These are phyloP conservation scores for Anseranas semipalmata DNA, from an alignment of 2,113 vertebrate genomes.

Conservation along the genomic window DNA sequence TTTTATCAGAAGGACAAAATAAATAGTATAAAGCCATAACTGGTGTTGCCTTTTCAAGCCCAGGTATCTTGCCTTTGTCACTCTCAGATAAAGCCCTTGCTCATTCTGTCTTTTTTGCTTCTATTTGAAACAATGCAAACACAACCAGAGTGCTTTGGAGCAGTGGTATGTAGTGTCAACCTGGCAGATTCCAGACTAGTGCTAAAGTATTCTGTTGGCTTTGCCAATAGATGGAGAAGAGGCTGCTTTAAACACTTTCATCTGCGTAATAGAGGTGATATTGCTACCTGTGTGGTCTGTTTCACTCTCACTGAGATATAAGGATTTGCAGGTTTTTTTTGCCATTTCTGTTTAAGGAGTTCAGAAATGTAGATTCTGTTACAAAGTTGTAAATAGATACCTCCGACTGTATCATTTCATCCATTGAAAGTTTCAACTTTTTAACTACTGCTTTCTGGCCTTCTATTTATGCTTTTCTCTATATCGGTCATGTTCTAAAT, in stretches of 20 bases:
- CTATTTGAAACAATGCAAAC: background rate
- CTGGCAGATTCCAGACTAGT: conserved; percentile 5
- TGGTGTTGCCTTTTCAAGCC: background rate
- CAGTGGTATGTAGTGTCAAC: conserved; percentile 40
- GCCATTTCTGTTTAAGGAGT: background rate
- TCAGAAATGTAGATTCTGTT: background rate
- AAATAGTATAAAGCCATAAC: background rate
- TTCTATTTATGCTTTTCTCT: background rate
- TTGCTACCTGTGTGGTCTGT: conserved; percentile 58
- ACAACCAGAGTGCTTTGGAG: background rate
- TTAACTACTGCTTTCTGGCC: background rate
- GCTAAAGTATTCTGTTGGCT: conserved; percentile 43
- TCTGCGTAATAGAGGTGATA: background rate
- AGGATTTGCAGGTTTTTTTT: background rate
- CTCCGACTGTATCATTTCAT: background rate
- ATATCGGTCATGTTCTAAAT: background rate
- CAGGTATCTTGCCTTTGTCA: background rate
- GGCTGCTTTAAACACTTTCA: conserved; percentile 26
- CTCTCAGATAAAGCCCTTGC: background rate
- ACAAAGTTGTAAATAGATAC: background rate
- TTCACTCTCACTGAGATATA: background rate
- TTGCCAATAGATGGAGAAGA: conserved; percentile 60
- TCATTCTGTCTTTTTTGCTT: background rate
- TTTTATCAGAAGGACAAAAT: background rate
- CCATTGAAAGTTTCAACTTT: background rate